Evolutionary conservation across 2,113 vertebrate species (phyloP).

Genomic region (Apistogramma diplotaenia): DNA sequence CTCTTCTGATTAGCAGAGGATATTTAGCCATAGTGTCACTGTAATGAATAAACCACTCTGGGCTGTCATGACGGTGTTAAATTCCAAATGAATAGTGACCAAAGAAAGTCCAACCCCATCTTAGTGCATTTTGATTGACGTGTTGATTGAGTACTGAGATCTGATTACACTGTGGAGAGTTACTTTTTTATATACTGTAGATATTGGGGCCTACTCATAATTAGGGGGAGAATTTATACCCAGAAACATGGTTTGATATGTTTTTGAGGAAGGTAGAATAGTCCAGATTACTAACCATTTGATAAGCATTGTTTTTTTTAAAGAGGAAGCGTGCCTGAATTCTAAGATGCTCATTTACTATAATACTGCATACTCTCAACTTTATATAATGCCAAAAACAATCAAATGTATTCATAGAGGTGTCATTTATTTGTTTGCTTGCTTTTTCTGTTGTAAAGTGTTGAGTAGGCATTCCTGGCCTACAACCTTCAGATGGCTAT

Average conservation of each 20-base stretch:
- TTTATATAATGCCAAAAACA: background rate
- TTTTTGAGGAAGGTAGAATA: background rate
- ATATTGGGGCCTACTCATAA: background rate
- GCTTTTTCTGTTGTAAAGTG: background rate
- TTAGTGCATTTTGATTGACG: background rate
- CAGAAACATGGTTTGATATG: background rate
- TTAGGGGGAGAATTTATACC: background rate
- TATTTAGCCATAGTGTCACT: background rate
- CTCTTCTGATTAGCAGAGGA: background rate
- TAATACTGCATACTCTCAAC: background rate
- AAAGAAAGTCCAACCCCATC: background rate
- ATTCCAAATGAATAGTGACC: background rate
- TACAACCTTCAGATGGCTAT: background rate
- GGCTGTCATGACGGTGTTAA: background rate
- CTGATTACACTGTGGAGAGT: background rate
- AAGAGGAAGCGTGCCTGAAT: background rate
- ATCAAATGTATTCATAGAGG: background rate
- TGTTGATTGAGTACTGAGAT: background rate
- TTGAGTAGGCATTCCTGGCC: background rate
- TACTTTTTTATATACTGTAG: background rate
- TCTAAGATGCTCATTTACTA: background rate
- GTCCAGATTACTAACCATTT: background rate
- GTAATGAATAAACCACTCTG: background rate
- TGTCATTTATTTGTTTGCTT: background rate
- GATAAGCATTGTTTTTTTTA: background rate